These are phyloP conservation scores for Drosophila testacea DNA, from an alignment of 2,888 invertebrate species.

Conservation along the genomic window DNA sequence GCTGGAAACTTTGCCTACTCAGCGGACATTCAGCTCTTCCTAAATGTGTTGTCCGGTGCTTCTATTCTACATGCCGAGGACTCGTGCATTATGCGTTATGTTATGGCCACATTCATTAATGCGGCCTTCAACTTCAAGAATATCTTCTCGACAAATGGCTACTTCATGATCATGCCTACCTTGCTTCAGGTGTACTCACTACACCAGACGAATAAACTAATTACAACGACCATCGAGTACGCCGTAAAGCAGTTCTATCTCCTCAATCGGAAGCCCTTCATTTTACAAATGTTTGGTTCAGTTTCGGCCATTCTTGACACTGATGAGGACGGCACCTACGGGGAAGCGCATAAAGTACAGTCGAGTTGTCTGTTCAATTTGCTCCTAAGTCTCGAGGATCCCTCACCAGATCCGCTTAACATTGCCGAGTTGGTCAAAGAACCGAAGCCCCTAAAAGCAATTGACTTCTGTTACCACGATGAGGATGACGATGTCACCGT, in stretches of 20 bases:
- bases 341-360: conserved; percentile 97
- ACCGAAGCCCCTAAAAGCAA: conserved; percentile 95
- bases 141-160: conserved; percentile 99
- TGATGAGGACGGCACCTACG: conserved; percentile 93
- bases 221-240: conserved; percentile 98
- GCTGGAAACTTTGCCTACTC: conserved; percentile 98
- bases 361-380: conserved; percentile 96
- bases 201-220: conserved; percentile 97
- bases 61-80: conserved; percentile 98
- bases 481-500: conserved; percentile 99
- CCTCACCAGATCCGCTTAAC: conserved; percentile 96
- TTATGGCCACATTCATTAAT: conserved; percentile 98
- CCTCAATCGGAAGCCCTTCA: conserved; percentile 98
- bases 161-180: conserved; percentile 98
- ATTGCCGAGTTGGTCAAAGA: conserved; percentile 96
- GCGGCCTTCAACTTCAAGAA: conserved; percentile 99
- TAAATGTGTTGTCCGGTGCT: conserved; percentile 98
- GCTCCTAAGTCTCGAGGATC: conserved; percentile 95
- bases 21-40: conserved; percentile 97
- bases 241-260: conserved; percentile 99
- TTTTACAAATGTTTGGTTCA: conserved; percentile 99
- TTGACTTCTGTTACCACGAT: conserved; percentile 99
- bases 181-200: conserved; percentile 98
- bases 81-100: conserved; percentile 96
- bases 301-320: conserved; percentile 98